These are phyloP conservation scores for Catagonus wagneri DNA, from an alignment of 2,113 vertebrate species.

Conservation along the genomic window DNA sequence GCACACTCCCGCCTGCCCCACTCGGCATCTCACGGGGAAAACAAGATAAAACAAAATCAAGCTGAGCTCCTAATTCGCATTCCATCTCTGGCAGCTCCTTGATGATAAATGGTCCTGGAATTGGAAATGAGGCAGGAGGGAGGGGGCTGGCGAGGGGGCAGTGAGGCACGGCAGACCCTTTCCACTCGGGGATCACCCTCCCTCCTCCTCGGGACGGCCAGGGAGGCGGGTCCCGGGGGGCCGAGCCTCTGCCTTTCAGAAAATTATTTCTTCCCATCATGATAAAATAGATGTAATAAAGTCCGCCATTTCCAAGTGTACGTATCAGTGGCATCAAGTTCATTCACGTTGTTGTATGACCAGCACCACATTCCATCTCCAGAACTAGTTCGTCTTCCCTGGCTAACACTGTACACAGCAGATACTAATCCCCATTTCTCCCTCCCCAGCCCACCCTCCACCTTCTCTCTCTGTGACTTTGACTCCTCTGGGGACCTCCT, in stretches of 20 bases:
- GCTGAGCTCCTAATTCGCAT: slow-evolving; percentile 76
- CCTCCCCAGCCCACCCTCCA: too few species aligned
- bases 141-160: neutral
- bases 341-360: accelerated
- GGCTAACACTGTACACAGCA: accelerated
- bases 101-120: slow-evolving; percentile 73
- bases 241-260: neutral
- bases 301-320: neutral
- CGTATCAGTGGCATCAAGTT: neutral
- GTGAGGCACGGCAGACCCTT: accelerated
- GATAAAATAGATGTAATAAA: neutral
- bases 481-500: accelerated
- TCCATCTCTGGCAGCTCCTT: slow-evolving; percentile 67
- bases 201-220: neutral
- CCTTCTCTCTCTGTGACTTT: neutral
- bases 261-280: neutral
- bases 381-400: neutral
- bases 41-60: slow-evolving; percentile 74
- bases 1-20: neutral
- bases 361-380: accelerated
- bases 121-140: slow-evolving; percentile 61
- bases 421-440: accelerated
- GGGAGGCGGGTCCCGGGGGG: accelerated
- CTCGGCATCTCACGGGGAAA: neutral
- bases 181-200: neutral